These are phyloP conservation scores for Peromyscus leucopus DNA, from an alignment of 2,113 vertebrate genomes.

Conservation along the genomic window DNA sequence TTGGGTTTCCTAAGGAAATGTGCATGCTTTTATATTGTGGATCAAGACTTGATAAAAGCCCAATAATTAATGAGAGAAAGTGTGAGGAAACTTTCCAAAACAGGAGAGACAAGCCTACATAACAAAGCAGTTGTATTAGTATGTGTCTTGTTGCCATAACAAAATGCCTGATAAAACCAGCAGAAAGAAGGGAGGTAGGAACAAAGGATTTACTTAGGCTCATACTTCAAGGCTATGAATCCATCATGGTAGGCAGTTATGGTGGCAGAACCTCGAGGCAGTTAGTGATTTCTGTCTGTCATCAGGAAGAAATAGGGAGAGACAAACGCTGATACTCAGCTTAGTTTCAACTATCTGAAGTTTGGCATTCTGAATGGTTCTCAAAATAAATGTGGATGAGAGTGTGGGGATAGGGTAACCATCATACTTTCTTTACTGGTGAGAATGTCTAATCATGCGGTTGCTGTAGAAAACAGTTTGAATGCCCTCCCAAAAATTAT, in stretches of 20 bases:
- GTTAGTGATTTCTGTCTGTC: background rate
- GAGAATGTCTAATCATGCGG: background rate
- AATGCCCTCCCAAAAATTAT: background rate
- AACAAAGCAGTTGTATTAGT: background rate
- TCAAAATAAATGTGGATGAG: background rate
- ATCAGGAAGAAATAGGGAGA: background rate
- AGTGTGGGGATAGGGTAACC: background rate
- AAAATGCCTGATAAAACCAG: background rate
- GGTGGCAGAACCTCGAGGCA: background rate
- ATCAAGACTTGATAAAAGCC: background rate
- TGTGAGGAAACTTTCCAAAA: background rate
- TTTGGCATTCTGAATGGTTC: background rate
- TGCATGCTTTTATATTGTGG: background rate
- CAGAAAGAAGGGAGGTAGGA: background rate
- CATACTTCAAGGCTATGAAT: background rate
- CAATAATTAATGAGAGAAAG: background rate
- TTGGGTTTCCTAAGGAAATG: background rate
- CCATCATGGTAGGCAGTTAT: background rate
- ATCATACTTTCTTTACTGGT: background rate
- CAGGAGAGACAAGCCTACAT: background rate
- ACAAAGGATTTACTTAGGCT: background rate
- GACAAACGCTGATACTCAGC: background rate
- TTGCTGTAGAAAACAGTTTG: background rate
- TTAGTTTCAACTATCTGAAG: background rate
- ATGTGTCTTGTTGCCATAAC: background rate